Base-by-base conservation (phyloP, 2,888 invertebrate species). In the Erebia palarica region DNA sequence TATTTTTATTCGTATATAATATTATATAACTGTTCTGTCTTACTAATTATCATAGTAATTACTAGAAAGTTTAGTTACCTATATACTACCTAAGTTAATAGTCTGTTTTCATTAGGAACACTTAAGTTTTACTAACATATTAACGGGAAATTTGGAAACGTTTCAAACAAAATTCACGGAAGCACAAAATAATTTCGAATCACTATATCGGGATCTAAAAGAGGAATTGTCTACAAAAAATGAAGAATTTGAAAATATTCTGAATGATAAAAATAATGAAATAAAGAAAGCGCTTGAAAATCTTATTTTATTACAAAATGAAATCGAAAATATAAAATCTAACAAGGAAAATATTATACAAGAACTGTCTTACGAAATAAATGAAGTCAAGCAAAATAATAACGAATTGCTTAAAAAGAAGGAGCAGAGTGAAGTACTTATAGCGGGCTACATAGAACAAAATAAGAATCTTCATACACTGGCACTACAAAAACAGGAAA, bases 41-140 rank as follows among this genome's bases (percentile, higher is more conserved):
- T 7, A 16, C n/a, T 64, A 27, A 14, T 8, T 42, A 11, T 55
- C 36, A 55, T 16, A 53, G 42, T 55, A 65, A 42, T 73, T n/a
- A 68, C 7, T 7, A 16, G 13, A 16, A 36, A 36, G 7, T 36
- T 36, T 36, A 36, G 7, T 36, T 36, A n/a, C n/a, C n/a, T n/a
- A 36, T 36, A 36, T 36, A 5, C 36, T 36, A 36, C 36, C 36
- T 36, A 36, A 36, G n/a, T 51, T 44, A 68, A 64, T 59, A 64
- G 70, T 69, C 73, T 67, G 66, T 73, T 75, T 83, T 76, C 74
- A 84, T 80, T 87, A 91, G 91, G 90, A 86, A 77, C 83, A 82
- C 76, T 74, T 74, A 68, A 78, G 81, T 76, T 76, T 65, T 69
- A 81, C 85, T 78, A 83, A 83, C 70, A 81, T 82, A 76, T 84